phyloP scores from a whole-genome alignment of 1,140 invertebrate species.

The Carcinoscorpius rotundicauda region DNA sequence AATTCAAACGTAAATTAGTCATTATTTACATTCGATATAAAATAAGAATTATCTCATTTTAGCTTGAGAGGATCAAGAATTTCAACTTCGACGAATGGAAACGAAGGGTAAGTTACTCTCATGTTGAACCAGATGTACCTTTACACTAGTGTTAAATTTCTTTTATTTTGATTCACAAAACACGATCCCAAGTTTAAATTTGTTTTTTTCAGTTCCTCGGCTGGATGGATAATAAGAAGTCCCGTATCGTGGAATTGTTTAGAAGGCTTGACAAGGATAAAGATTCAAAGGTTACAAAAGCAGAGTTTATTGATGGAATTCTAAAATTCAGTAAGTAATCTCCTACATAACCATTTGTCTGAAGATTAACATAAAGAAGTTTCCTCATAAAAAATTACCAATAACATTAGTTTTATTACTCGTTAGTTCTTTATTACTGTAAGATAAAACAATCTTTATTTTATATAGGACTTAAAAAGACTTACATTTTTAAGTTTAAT shows the following conservation, averaged over 20 bases:
- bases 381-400: too few relatives aligned
- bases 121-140: not conserved
- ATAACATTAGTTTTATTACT: too few relatives aligned
- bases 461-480: too few relatives aligned
- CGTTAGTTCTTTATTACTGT: too few relatives aligned
- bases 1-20: too few relatives aligned
- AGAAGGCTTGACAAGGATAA: constrained; percentile 97
- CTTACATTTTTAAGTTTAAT: too few relatives aligned
- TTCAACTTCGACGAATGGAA: constrained; percentile 99
- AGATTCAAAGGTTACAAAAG: constrained; percentile 86
- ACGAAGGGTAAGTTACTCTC: constrained; percentile 52
- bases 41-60: not conserved
- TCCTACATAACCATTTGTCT: not conserved
- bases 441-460: too few relatives aligned
- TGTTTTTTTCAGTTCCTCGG: constrained; percentile 67
- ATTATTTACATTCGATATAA: too few relatives aligned
- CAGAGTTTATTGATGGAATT: constrained; percentile 98
- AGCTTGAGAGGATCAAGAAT: constrained; percentile 80
- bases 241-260: constrained; percentile 93
- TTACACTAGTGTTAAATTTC: too few relatives aligned
- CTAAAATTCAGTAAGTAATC: constrained; percentile 72
- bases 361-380: not conserved
- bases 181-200: too few relatives aligned
- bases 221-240: constrained; percentile 99
- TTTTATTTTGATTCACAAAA: too few relatives aligned